Evolutionary conservation across 2,113 vertebrate genomes (phyloP), one percentile per base, ranked within the genome.

Genomic region (Paramisgurnus dabryanus): DNA sequence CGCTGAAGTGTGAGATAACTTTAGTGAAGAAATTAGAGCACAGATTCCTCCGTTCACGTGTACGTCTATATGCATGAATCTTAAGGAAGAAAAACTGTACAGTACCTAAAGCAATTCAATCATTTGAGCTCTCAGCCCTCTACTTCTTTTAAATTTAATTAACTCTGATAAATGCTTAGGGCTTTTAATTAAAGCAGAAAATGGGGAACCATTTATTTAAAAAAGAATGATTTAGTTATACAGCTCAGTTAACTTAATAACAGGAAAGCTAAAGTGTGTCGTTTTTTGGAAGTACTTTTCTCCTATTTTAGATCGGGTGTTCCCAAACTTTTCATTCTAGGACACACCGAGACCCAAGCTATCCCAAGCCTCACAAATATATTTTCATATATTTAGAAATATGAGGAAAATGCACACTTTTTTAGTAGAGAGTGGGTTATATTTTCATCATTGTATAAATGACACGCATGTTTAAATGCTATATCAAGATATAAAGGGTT

Each of bases 101-200:
- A 17, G 53, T 47, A 77, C 63, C 75, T 77, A 66, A 27, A 66
- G 61, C 39, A 66, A 77, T 39, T 65, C 49, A 77, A 65, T 76
- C 60, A 65, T 64, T 76, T 76, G 22, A 39, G 75, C 63, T 77
- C 63, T 67, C 70, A 75, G 71, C 22, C 60, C 65, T 78, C 55
- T 50, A 45, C 79, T 50, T 55, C 60, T 58, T 63, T 69, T 81
- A 77, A 80, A 79, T 84, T 87, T 13, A 77, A 74, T 80, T 78
- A 82, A 80, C 75, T 85, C 41, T 49, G 85, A 85, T 85, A 78
- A 78, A 78, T 81, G 70, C 79, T 85, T 18, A 47, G 66, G 79
- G 82, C 61, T 79, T 84, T 80, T 82, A 85, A 85, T 86, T 83
- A 85, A 82, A 87, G 78, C 50, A 82, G 79, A 80, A 83, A 58